Evolutionary conservation across 2,113 vertebrate genomes (phyloP).

Genomic region (Spea multiplicata): DNA sequence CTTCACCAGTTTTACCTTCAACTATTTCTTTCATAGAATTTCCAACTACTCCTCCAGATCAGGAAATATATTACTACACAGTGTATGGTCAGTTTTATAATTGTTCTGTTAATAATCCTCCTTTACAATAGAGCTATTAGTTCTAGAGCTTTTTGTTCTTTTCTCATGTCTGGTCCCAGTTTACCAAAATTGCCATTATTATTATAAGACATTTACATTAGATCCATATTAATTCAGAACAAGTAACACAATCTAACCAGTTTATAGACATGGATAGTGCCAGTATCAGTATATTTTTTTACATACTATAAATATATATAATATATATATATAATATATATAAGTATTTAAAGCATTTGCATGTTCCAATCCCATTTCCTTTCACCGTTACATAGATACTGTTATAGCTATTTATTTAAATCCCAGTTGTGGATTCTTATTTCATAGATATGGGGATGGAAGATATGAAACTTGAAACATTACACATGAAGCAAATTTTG

Average conservation of each 20-base stretch:
- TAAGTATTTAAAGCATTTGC: neutral
- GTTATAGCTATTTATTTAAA: conserved; percentile 2
- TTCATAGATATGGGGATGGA: conserved; percentile 15
- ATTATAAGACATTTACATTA: no score
- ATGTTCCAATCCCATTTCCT: neutral
- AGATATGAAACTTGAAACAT: conserved; percentile 15
- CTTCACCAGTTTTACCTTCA: conserved; percentile 54
- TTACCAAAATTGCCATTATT: conserved; percentile 64
- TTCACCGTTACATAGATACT: neutral
- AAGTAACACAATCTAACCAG: neutral
- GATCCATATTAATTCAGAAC: neutral
- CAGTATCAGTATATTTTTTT: no score
- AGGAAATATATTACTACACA: conserved; percentile 80
- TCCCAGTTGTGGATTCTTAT: conserved; percentile 26
- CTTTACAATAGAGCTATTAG: conserved; percentile 57
- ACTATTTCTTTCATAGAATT: conserved; percentile 83
- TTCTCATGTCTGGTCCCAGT: conserved; percentile 58
- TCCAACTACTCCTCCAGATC: conserved; percentile 82
- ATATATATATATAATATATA: no score
- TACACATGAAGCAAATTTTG: conserved; percentile 1
- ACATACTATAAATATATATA: no score
- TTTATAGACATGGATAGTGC: neutral
- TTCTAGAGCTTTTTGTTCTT: conserved; percentile 47
- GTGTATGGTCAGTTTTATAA: conserved; percentile 74
- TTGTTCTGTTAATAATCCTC: conserved; percentile 54